These are phyloP conservation scores for Larimichthys polyactis DNA, from an alignment of 2,113 vertebrate species.

Conservation along the genomic window DNA sequence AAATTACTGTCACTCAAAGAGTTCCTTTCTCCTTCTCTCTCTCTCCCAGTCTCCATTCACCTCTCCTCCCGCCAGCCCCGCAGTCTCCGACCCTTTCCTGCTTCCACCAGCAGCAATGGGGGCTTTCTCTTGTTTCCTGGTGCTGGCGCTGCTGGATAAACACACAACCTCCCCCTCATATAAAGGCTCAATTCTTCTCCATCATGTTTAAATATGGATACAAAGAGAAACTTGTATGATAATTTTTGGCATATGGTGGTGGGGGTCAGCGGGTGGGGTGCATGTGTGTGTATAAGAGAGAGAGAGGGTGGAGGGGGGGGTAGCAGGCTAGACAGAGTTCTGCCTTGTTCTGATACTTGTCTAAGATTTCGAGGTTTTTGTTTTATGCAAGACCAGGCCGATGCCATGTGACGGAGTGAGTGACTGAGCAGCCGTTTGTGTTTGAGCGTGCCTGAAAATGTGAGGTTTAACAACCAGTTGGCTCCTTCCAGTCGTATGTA, in stretches of 20 bases:
- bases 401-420: slow-evolving; percentile 65
- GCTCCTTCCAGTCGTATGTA: slow-evolving; percentile 38
- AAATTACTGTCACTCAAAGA: slow-evolving; percentile 86
- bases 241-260: slow-evolving; percentile 86
- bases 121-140: slow-evolving; percentile 84
- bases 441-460: slow-evolving; percentile 63
- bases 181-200: slow-evolving; percentile 87
- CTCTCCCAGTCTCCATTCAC: slow-evolving; percentile 63
- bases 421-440: slow-evolving; percentile 48
- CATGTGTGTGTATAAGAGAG: slow-evolving; percentile 49
- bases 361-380: slow-evolving; percentile 74
- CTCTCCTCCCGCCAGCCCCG: slow-evolving; percentile 56
- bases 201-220: slow-evolving; percentile 85
- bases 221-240: slow-evolving; percentile 88
- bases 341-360: slow-evolving; percentile 83
- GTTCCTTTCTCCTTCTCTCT: slow-evolving; percentile 61
- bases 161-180: slow-evolving; percentile 80
- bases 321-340: slow-evolving; percentile 78
- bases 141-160: slow-evolving; percentile 85
- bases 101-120: slow-evolving; percentile 79
- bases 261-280: slow-evolving; percentile 66
- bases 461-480: slow-evolving; percentile 42
- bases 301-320: not conserved
- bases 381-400: slow-evolving; percentile 69
- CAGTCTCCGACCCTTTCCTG: slow-evolving; percentile 79